Evolutionary conservation across 2,797 vertebrate species (phyloP).

Genomic region (Siniperca undulata): DNA sequence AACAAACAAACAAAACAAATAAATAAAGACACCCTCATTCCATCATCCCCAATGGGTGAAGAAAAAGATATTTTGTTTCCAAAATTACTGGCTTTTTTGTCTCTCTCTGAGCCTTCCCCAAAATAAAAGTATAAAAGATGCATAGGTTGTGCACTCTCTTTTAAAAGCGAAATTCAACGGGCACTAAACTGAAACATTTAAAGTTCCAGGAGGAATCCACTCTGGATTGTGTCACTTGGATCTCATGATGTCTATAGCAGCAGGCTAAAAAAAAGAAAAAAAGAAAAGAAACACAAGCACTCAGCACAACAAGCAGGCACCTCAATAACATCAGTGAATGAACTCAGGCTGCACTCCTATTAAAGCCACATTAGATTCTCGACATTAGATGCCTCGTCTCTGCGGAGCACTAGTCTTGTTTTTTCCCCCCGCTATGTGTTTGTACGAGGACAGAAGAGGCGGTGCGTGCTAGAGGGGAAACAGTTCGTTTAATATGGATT

Average conservation of each 20-base stretch:
- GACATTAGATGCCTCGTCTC: conserved; percentile 43
- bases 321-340: conserved; percentile 45
- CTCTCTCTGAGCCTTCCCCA: conserved; percentile 24
- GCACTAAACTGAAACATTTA: conserved; percentile 54
- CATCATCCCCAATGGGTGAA: conserved; percentile 22
- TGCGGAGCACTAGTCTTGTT: conserved; percentile 30
- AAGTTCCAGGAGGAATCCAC: conserved; percentile 43
- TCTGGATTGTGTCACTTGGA: conserved; percentile 29
- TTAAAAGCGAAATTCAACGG: conserved; percentile 37
- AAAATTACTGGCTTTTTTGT: conserved; percentile 31
- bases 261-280: not conserved
- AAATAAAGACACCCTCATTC: conserved; percentile 24
- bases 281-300: not conserved
- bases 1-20: conserved; percentile 40
- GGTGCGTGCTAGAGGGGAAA: conserved; percentile 55
- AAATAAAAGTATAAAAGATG: conserved; percentile 65
- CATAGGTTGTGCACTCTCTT: conserved; percentile 45
- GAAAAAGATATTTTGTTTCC: conserved; percentile 37
- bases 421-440: conserved; percentile 28
- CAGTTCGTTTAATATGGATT: conserved; percentile 71
- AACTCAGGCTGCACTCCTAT: conserved; percentile 51
- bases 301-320: conserved; percentile 32
- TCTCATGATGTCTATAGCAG: conserved; percentile 17
- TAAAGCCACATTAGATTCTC: conserved; percentile 55
- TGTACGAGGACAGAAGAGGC: conserved; percentile 36